These are phyloP conservation scores for Imbricaverruca yamaguchii DNA, from an alignment of 2,888 invertebrate species.

Conservation along the genomic window DNA sequence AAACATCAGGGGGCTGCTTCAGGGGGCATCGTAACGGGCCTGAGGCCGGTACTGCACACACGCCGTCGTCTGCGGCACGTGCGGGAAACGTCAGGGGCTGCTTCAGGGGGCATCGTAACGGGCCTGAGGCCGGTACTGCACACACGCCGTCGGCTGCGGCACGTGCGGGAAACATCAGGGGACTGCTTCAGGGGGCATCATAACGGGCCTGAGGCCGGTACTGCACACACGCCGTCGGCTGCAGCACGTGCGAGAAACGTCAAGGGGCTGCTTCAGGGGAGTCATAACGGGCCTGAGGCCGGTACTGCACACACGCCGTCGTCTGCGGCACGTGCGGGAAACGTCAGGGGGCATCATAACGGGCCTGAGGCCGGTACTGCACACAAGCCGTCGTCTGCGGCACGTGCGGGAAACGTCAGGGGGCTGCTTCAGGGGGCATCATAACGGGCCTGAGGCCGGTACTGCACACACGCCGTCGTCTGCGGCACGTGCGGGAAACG, in stretches of 20 bases:
- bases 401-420: background rate
- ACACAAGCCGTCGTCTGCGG: background rate
- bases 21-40: background rate
- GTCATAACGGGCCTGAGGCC: conserved; percentile 44
- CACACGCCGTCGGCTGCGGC: background rate
- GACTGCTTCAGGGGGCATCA: background rate
- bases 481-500: background rate
- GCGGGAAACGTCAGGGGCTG: background rate
- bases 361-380: conserved; percentile 54
- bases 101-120: background rate
- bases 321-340: background rate
- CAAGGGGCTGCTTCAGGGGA: background rate
- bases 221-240: background rate
- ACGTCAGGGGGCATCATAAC: background rate
- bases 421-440: background rate
- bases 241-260: too few species aligned
- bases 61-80: background rate
- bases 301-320: conserved; percentile 46
- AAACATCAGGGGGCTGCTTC: too few species aligned
- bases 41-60: conserved; percentile 44
- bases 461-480: conserved; percentile 39
- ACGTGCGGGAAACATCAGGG: background rate
- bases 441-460: conserved; percentile 50
- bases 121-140: conserved; percentile 53
- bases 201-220: conserved; percentile 54